Evolutionary conservation across 2,888 invertebrate species (phyloP).

Genomic region (Xestia rhomboidea): DNA sequence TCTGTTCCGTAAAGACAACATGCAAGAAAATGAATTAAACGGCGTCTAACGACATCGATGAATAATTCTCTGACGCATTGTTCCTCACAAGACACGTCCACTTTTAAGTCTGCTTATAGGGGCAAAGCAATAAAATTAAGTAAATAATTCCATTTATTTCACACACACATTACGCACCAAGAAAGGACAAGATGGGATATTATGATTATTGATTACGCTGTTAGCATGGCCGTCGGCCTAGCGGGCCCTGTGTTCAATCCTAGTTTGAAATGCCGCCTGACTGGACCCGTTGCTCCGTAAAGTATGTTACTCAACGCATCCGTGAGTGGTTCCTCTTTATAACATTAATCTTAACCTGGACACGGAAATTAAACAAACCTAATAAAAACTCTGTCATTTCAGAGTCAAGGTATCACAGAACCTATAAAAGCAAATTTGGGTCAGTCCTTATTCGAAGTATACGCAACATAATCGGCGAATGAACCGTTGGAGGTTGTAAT

Average conservation of each 20-base stretch:
- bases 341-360: constrained; percentile 37
- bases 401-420: constrained; percentile 53
- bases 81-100: constrained; percentile 19
- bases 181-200: constrained; percentile 58
- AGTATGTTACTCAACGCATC: constrained; percentile 79
- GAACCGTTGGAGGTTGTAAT: constrained; percentile 76
- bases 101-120: constrained; percentile 40
- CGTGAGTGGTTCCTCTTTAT: constrained; percentile 74
- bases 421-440: constrained; percentile 64
- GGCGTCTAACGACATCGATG: constrained; percentile 27
- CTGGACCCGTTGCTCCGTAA: constrained; percentile 76
- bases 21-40: constrained; percentile 23
- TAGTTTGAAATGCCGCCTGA: constrained; percentile 78
- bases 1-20: not conserved
- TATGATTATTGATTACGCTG: constrained; percentile 66
- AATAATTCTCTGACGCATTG: constrained; percentile 46
- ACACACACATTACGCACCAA: constrained; percentile 40
- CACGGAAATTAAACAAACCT: constrained; percentile 37
- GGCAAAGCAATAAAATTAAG: constrained; percentile 49
- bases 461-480: constrained; percentile 70
- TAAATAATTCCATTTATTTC: constrained; percentile 44
- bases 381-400: constrained; percentile 67
- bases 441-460: constrained; percentile 66
- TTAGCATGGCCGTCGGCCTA: constrained; percentile 55
- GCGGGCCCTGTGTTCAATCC: constrained; percentile 72